These are phyloP conservation scores for Acipenser ruthenus DNA, from an alignment of 2,797 vertebrate species.

Conservation along the genomic window DNA sequence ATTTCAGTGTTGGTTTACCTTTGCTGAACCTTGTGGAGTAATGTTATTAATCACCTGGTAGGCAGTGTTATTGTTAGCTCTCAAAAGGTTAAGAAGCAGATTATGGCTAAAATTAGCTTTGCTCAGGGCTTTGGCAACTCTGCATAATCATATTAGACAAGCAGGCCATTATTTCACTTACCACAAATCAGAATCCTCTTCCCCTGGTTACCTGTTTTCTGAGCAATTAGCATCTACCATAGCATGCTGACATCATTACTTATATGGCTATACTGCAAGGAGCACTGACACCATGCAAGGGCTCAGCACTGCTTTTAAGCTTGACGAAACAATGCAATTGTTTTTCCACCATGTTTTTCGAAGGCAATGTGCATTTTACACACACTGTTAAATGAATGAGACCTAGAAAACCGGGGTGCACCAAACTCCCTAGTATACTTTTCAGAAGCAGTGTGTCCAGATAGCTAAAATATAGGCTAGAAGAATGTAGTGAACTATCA, in stretches of 20 bases:
- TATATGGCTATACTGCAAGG: neutral
- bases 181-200: conserved; percentile 52
- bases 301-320: too few relatives aligned
- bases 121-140: conserved; percentile 53
- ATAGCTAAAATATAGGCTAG: too few relatives aligned
- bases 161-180: conserved; percentile 62
- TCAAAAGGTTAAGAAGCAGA: conserved; percentile 74
- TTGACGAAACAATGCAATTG: neutral
- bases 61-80: conserved; percentile 63
- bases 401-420: neutral
- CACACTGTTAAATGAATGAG: neutral
- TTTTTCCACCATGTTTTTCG: neutral
- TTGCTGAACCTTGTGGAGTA: conserved; percentile 38
- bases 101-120: conserved; percentile 71
- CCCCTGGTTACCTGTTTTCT: neutral
- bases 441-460: too few relatives aligned
- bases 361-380: neutral
- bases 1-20: conserved; percentile 52
- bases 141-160: conserved; percentile 72
- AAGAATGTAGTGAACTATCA: too few relatives aligned
- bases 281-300: neutral
- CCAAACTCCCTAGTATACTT: neutral
- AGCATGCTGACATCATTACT: neutral
- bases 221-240: neutral
- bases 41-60: conserved; percentile 57